Conservation (phyloP, 2,113 vertebrate species). For the Strigops habroptila region DNA sequence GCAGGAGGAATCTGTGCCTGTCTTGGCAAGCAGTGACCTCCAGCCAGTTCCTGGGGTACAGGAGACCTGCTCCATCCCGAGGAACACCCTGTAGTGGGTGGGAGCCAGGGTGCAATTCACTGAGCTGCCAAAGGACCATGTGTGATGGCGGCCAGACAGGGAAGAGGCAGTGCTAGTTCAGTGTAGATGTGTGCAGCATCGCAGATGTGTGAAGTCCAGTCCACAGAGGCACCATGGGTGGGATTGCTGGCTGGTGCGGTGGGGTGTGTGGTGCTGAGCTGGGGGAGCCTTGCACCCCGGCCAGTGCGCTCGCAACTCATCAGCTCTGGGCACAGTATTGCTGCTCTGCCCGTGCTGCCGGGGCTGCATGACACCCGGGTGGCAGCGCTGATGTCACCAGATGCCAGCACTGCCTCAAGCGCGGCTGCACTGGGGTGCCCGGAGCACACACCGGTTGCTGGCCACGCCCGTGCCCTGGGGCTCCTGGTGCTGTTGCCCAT, state of each 20-base stretch:
- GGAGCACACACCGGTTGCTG: fast-evolving
- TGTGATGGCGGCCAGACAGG: fast-evolving
- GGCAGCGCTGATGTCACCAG: fast-evolving
- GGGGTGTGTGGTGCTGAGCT: too few species aligned
- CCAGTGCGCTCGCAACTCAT: fast-evolving
- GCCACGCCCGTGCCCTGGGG: neutral
- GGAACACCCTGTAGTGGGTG: fast-evolving
- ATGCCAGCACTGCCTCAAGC: neutral
- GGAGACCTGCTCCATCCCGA: too few species aligned
- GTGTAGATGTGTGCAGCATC: fast-evolving
- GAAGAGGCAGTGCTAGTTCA: neutral
- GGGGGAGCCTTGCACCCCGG: neutral
- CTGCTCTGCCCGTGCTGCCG: fast-evolving
- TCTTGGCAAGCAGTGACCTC: neutral
- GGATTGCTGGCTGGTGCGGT: too few species aligned
- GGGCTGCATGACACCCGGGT: fast-evolving
- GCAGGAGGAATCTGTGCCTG: neutral
- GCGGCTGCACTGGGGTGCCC: neutral
- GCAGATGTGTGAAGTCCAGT: neutral
- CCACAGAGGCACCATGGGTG: neutral
- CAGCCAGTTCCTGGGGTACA: neutral
- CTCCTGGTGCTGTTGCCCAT: neutral
- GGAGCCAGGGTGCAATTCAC: neutral
- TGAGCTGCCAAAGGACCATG: neutral
- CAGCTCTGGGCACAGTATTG: neutral